Percentiles rank a stretch among this genome's conserved stretches.
Conservation (phyloP, 37 sponge, comb jelly and placozoan genomes). For the Chondrosia reniformis region DNA sequence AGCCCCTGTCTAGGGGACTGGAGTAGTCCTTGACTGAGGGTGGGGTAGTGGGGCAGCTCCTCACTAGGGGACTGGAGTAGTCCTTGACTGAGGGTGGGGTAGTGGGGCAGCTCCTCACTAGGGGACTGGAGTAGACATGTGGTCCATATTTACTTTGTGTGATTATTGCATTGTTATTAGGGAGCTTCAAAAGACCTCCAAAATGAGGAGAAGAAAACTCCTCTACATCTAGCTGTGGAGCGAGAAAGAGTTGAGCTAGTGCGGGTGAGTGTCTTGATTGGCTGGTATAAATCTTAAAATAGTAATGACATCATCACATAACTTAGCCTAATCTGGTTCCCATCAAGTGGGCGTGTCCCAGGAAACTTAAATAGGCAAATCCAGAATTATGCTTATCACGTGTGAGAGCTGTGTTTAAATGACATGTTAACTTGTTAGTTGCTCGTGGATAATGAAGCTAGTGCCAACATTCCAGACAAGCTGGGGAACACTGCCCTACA, state of each 20-base stretch:
- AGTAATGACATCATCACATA: too few relatives aligned
- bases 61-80: background rate
- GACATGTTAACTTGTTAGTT: too few relatives aligned
- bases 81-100: background rate
- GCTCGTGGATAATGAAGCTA: constrained; percentile 68
- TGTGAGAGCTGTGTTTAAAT: too few relatives aligned
- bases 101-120: background rate
- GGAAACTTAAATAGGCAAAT: too few relatives aligned
- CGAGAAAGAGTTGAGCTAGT: constrained; percentile 72
- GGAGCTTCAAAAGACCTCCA: constrained; percentile 58
- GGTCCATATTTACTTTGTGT: background rate
- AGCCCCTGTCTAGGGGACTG: background rate
- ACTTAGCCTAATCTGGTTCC: too few relatives aligned
- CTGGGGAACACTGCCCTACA: constrained; percentile 76
- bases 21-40: background rate
- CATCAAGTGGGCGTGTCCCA: too few relatives aligned
- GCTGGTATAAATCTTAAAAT: too few relatives aligned
- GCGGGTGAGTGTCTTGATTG: constrained; percentile 39
- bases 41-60: background rate
- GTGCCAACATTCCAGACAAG: constrained; percentile 61
- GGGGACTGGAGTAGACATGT: background rate
- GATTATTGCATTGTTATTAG: constrained; percentile 18
- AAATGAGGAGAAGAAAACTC: constrained; percentile 58
- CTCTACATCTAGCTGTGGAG: constrained; percentile 86
- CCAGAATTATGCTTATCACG: too few relatives aligned